Conservation (phyloP, 35 echinoderm and acorn worm species). For the Eucidaris tribuloides region DNA sequence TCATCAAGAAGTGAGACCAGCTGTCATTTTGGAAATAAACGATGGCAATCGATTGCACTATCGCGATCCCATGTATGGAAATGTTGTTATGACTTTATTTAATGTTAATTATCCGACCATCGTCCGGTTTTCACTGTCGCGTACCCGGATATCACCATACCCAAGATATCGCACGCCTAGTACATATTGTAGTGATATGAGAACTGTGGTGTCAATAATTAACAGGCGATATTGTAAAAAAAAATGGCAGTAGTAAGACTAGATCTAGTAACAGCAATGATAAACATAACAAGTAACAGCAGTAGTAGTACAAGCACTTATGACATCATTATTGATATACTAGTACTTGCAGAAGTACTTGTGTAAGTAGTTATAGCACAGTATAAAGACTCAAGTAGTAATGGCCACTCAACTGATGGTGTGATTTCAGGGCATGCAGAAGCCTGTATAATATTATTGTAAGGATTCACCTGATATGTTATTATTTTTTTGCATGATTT, state of each 20-base stretch:
- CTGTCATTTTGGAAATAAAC: not conserved
- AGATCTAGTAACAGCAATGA: no score
- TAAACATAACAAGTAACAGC: no score
- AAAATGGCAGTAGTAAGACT: no score
- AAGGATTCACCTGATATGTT: not conserved
- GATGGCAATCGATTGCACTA: not conserved
- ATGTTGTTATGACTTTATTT: not conserved
- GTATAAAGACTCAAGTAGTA: not conserved
- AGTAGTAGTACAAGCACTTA: no score
- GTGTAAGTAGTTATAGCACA: not conserved
- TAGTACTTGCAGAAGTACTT: not conserved
- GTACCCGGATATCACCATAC: no score
- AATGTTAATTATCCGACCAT: no score
- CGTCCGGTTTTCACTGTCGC: no score
- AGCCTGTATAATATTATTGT: not conserved
- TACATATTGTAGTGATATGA: no score
- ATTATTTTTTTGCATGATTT: not conserved
- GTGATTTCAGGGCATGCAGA: not conserved
- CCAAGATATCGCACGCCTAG: no score
- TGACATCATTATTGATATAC: not conserved
- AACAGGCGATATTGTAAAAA: no score
- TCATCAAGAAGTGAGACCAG: conserved; percentile 8
- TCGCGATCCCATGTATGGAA: not conserved
- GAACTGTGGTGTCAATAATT: no score
- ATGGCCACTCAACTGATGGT: not conserved